Percentiles rank a stretch among this genome's conserved stretches.
These are phyloP conservation scores for Calyptommatus sinebrachiatus DNA, from an alignment of 2,113 vertebrate species.

Conservation along the genomic window DNA sequence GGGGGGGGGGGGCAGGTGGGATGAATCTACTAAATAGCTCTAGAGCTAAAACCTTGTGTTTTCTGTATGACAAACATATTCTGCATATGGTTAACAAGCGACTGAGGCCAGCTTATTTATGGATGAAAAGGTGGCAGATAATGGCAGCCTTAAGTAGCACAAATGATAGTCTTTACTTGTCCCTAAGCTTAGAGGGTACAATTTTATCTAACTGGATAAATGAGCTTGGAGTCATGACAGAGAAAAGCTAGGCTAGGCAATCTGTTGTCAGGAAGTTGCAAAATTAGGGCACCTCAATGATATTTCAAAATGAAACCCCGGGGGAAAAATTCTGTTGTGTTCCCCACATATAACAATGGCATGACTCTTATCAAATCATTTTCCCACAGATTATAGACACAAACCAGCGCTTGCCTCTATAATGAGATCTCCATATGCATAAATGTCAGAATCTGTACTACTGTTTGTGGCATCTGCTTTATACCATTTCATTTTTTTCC, in stretches of 20 bases:
- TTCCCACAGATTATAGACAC: neutral
- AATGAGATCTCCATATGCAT: neutral
- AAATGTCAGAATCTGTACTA: neutral
- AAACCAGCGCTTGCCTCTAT: neutral
- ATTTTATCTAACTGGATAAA: neutral
- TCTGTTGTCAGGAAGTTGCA: neutral
- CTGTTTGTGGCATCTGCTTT: neutral
- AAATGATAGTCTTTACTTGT: constrained; percentile 1
- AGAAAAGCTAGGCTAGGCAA: constrained; percentile 1
- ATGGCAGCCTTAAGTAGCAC: neutral
- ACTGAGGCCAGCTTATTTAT: neutral
- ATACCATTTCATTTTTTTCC: neutral
- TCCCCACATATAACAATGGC: neutral
- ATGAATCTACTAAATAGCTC: neutral
- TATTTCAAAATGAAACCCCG: neutral
- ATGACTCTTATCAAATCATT: neutral
- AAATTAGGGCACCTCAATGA: neutral
- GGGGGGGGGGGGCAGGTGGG: neutral
- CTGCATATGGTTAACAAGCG: neutral
- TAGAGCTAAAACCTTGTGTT: neutral
- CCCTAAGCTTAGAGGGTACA: neutral
- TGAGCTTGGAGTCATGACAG: neutral
- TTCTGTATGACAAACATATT: neutral
- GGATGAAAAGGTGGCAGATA: neutral
- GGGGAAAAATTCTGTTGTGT: neutral